These are phyloP conservation scores for Temnothorax curvispinosus DNA, from an alignment of 1,140 invertebrate genomes.

Conservation along the genomic window DNA sequence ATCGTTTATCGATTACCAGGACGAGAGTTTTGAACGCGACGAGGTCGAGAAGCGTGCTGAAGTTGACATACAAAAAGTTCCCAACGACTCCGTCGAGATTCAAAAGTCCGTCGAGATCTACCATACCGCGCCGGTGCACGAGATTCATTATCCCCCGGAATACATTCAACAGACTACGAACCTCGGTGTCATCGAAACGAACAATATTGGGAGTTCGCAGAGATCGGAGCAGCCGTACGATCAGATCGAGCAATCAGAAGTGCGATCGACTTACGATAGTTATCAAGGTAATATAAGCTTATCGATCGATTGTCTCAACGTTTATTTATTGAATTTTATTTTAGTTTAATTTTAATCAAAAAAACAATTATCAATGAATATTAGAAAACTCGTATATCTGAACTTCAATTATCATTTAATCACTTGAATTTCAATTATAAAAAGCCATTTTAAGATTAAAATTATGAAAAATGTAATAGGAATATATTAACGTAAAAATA, in stretches of 20 bases:
- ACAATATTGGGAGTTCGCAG: slow-evolving; percentile 38
- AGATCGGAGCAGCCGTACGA: slow-evolving; percentile 11
- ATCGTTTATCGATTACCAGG: slow-evolving; percentile 69
- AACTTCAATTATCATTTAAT: too few species aligned
- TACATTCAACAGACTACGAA: slow-evolving; percentile 62
- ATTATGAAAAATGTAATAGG: background rate
- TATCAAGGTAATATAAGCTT: slow-evolving; percentile 29
- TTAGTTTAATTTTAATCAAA: background rate
- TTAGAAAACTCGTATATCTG: background rate
- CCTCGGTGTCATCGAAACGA: slow-evolving; percentile 32
- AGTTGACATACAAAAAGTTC: slow-evolving; percentile 12
- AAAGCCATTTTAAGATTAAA: background rate
- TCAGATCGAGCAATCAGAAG: slow-evolving; percentile 23
- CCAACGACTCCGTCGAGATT: slow-evolving; percentile 76
- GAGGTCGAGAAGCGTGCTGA: slow-evolving; percentile 48
- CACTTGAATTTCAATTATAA: background rate
- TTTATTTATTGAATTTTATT: background rate
- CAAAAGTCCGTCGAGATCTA: slow-evolving; percentile 83
- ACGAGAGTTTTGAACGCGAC: slow-evolving; percentile 52
- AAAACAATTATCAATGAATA: background rate
- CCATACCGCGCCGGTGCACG: slow-evolving; percentile 78
- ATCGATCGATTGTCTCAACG: background rate
- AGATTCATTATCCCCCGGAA: slow-evolving; percentile 81
- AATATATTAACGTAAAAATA: background rate
- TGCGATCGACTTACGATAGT: background rate